These are phyloP conservation scores for Myathropa florea DNA, from an alignment of 2,888 invertebrate species.

Conservation along the genomic window DNA sequence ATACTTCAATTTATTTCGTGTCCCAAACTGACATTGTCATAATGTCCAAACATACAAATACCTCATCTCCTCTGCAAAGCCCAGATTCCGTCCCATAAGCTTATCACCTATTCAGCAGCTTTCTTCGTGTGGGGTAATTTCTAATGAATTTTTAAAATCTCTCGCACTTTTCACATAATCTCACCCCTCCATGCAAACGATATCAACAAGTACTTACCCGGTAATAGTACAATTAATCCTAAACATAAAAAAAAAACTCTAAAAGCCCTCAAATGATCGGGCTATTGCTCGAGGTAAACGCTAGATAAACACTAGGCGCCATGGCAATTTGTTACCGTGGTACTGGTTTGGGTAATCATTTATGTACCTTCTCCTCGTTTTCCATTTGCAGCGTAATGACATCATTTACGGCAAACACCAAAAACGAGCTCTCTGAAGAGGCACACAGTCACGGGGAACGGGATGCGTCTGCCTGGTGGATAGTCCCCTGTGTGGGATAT, in stretches of 20 bases:
- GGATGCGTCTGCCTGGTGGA: background rate
- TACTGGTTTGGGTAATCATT: background rate
- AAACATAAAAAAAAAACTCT: background rate
- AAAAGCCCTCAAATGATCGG: background rate
- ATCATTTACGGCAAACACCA: background rate
- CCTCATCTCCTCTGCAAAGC: too few relatives aligned
- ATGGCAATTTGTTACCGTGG: background rate
- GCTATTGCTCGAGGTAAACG: background rate
- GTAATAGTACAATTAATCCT: background rate
- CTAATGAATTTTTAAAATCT: background rate
- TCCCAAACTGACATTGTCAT: background rate
- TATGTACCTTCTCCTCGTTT: background rate
- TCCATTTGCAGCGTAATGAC: background rate
- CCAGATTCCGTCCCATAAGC: background rate
- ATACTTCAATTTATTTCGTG: too few relatives aligned
- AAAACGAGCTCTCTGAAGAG: background rate
- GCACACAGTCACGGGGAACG: background rate
- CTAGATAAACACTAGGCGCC: slow-evolving; percentile 7
- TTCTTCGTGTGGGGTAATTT: background rate
- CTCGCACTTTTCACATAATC: background rate
- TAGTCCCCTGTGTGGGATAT: background rate
- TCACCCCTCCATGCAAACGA: background rate
- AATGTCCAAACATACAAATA: background rate
- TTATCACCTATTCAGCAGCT: background rate
- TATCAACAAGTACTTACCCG: background rate